Percentiles rank a stretch among this genome's conserved stretches.
phyloP scores from a whole-genome alignment of 2,888 invertebrate species.

The Lasioglossum figueresi region DNA sequence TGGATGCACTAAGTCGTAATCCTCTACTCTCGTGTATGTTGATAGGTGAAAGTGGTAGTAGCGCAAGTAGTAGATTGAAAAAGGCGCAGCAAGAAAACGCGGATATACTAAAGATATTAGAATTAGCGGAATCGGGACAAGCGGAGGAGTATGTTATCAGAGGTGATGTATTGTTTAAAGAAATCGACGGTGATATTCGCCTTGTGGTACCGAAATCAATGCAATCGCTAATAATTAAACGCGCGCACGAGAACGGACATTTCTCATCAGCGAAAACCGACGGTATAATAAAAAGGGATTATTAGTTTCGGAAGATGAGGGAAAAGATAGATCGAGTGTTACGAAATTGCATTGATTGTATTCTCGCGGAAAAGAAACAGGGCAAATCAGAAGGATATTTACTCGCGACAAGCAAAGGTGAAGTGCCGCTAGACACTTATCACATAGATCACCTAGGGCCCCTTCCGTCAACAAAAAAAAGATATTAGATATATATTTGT shows the following conservation, averaged over 20 bases:
- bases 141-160: neutral
- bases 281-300: neutral
- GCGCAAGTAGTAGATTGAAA: neutral
- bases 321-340: too few relatives aligned
- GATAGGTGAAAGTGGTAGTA: neutral
- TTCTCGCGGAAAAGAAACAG: neutral
- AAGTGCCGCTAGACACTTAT: too few relatives aligned
- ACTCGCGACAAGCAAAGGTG: too few relatives aligned
- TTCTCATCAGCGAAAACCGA: neutral
- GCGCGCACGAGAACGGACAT: neutral
- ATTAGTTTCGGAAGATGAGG: too few relatives aligned
- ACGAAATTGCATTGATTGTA: too few relatives aligned
- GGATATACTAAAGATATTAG: neutral
- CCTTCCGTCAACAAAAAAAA: too few relatives aligned
- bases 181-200: neutral
- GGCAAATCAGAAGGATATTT: too few relatives aligned
- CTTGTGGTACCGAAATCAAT: neutral
- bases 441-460: too few relatives aligned
- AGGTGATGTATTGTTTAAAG: slow-evolving; percentile 12
- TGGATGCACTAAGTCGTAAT: neutral
- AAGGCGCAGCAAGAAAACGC: neutral
- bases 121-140: neutral
- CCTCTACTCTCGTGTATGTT: neutral
- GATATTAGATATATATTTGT: too few relatives aligned
- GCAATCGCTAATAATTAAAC: neutral